phyloP scores from a whole-genome alignment of 2,888 invertebrate genomes.

The Callosobruchus maculatus region DNA sequence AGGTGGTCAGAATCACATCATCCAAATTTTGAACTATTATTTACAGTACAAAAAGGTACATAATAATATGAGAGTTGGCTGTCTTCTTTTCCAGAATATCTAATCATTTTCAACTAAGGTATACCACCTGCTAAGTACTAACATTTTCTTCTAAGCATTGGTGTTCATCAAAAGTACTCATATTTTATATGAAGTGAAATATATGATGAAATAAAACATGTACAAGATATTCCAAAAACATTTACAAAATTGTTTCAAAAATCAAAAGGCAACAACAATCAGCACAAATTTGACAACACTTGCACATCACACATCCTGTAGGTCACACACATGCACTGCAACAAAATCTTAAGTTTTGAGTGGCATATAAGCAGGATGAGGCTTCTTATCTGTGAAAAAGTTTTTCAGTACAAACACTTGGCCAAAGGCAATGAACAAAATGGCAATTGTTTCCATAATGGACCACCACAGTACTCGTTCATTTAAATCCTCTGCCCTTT shows the following conservation, averaged over 20 bases:
- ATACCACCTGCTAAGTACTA: no score
- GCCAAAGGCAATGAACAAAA: conserved; percentile 80
- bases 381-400: conserved; percentile 79
- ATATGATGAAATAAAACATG: not conserved
- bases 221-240: not conserved
- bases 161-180: no score
- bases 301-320: not conserved
- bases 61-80: not conserved
- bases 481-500: conserved; percentile 94
- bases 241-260: not conserved
- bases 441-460: conserved; percentile 77
- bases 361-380: conserved; percentile 2
- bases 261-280: not conserved
- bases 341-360: not conserved
- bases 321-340: not conserved
- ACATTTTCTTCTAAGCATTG: no score
- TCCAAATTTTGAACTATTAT: not conserved
- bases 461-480: conserved; percentile 95
- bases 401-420: conserved; percentile 90
- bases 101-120: no score
- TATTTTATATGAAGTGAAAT: no score
- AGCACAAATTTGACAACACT: not conserved
- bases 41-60: not conserved
- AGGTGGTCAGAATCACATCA: not conserved
- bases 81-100: not conserved